Evolutionary conservation across 1,140 invertebrate genomes (phyloP).

Genomic region (Luehdorfia chinensis): DNA sequence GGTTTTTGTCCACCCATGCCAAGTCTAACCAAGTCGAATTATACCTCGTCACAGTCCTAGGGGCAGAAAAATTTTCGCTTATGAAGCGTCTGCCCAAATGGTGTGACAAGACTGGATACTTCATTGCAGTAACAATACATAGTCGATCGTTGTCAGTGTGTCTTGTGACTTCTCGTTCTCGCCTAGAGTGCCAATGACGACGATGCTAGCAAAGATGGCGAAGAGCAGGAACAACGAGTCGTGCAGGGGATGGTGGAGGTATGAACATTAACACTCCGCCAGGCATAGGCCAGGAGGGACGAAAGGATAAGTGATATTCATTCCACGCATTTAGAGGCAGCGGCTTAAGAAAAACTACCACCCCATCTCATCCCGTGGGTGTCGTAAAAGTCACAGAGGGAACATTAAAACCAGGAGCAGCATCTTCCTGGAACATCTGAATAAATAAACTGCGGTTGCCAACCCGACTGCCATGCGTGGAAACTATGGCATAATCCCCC

Average conservation of each 20-base stretch:
- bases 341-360: too few species aligned
- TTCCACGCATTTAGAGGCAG: conserved; percentile 79
- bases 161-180: conserved; percentile 45
- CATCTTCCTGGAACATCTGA: too few species aligned
- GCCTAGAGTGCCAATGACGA: conserved; percentile 79
- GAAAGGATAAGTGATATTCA: conserved; percentile 78
- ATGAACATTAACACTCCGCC: conserved; percentile 84
- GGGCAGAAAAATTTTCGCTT: conserved; percentile 86
- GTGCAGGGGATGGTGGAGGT: conserved; percentile 87
- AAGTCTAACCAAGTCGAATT: conserved; percentile 89
- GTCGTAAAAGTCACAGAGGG: too few species aligned
- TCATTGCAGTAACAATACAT: conserved; percentile 78
- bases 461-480: too few species aligned
- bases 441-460: too few species aligned
- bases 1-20: conserved; percentile 79
- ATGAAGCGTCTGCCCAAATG: conserved; percentile 82
- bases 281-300: conserved; percentile 82
- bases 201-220: conserved; percentile 78
- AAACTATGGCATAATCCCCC: too few species aligned
- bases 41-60: conserved; percentile 84
- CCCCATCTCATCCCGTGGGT: too few species aligned
- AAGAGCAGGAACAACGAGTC: conserved; percentile 84
- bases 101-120: conserved; percentile 78
- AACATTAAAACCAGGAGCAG: too few species aligned
- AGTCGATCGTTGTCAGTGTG: conserved; percentile 31